These are phyloP conservation scores for Caligus rogercresseyi DNA, from an alignment of 1,140 invertebrate species.

Conservation along the genomic window DNA sequence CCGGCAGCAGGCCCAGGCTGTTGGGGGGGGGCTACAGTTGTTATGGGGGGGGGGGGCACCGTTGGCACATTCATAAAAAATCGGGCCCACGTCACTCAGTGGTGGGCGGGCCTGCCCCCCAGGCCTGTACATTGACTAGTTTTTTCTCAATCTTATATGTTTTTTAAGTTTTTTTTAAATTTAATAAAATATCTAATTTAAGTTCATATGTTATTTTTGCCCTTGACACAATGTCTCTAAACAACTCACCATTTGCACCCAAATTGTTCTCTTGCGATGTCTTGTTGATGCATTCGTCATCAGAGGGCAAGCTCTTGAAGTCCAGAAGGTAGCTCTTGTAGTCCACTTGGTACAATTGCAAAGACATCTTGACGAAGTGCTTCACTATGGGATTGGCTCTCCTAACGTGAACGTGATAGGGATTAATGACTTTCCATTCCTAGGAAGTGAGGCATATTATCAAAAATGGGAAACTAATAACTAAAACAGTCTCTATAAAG, in stretches of 20 bases:
- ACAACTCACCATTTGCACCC: not conserved
- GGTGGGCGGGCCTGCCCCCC: too few relatives aligned
- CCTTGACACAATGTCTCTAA: too few relatives aligned
- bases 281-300: constrained; percentile 23
- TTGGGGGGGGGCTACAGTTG: too few relatives aligned
- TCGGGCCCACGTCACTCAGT: too few relatives aligned
- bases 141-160: too few relatives aligned
- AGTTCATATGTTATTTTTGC: too few relatives aligned
- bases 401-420: constrained; percentile 75
- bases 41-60: too few relatives aligned
- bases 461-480: not conserved
- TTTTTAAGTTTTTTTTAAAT: too few relatives aligned
- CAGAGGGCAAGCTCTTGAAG: constrained; percentile 74
- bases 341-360: constrained; percentile 96
- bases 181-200: too few relatives aligned
- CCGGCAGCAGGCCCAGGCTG: too few relatives aligned
- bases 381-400: constrained; percentile 61
- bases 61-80: too few relatives aligned
- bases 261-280: not conserved
- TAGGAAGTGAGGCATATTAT: constrained; percentile 27
- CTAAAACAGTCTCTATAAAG: not conserved
- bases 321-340: constrained; percentile 91
- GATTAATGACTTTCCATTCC: constrained; percentile 97
- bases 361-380: constrained; percentile 77
- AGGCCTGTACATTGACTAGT: too few relatives aligned